Conservation (phyloP, 2,888 invertebrate genomes). For the Stenchaetothrips biformis region DNA sequence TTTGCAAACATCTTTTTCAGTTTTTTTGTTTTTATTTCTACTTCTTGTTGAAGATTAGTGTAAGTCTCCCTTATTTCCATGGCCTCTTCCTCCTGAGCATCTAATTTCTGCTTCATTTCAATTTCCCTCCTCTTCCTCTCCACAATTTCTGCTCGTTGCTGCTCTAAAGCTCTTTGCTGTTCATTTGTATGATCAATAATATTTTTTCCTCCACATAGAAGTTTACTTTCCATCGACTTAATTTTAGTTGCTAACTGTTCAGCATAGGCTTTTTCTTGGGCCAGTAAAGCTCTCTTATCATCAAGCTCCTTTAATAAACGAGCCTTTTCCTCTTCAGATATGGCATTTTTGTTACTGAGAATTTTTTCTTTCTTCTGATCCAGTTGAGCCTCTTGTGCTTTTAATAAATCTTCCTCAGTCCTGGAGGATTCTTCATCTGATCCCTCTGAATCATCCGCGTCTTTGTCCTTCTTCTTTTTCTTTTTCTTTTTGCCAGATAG, state of each 20-base stretch:
- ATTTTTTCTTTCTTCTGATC: conserved; percentile 37
- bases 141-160: conserved; percentile 78
- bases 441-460: conserved; percentile 45
- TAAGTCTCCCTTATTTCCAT: conserved; percentile 87
- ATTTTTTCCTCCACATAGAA: conserved; percentile 90
- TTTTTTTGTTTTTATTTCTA: conserved; percentile 92
- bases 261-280: conserved; percentile 54
- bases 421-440: conserved; percentile 37
- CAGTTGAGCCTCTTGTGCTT: conserved; percentile 35
- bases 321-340: conserved; percentile 44
- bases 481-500: conserved; percentile 40
- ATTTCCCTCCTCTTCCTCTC: conserved; percentile 66
- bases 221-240: conserved; percentile 82
- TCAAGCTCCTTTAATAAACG: conserved; percentile 45
- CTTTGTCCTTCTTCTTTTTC: conserved; percentile 38
- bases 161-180: conserved; percentile 84
- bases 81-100: conserved; percentile 89
- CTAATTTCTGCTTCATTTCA: conserved; percentile 91
- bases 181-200: conserved; percentile 93
- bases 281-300: conserved; percentile 45
- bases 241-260: conserved; percentile 75
- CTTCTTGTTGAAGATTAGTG: conserved; percentile 89
- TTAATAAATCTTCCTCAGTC: conserved; percentile 37
- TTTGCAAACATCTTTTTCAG: conserved; percentile 85
- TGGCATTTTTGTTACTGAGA: conserved; percentile 37